These are phyloP conservation scores for Macquaria ambigua DNA, from an alignment of 2,113 vertebrate species.

Conservation along the genomic window DNA sequence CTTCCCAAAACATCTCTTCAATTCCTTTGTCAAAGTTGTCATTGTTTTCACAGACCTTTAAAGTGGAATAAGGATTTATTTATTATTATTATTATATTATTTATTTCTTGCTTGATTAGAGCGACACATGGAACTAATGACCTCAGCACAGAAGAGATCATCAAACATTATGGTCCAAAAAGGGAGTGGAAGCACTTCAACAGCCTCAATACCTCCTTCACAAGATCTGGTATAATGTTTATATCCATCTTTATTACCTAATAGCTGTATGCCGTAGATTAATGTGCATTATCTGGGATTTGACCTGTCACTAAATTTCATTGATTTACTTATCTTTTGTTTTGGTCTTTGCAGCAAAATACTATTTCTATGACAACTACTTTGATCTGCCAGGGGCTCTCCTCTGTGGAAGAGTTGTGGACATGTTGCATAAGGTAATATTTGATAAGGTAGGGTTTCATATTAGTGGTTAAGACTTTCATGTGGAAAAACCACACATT, in stretches of 20 bases:
- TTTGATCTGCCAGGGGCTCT: slow-evolving; percentile 96
- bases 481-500: background rate
- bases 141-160: slow-evolving; percentile 87
- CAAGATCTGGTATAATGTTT: slow-evolving; percentile 88
- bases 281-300: background rate
- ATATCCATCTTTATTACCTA: background rate
- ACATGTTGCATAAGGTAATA: slow-evolving; percentile 91
- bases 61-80: background rate
- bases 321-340: slow-evolving; percentile 9
- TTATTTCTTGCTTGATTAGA: slow-evolving; percentile 75
- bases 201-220: slow-evolving; percentile 88
- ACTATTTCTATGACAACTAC: slow-evolving; percentile 97
- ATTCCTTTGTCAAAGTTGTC: background rate
- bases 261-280: background rate
- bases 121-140: slow-evolving; percentile 91
- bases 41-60: background rate
- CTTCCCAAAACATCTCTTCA: background rate
- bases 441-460: background rate
- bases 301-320: background rate
- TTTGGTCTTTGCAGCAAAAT: slow-evolving; percentile 88
- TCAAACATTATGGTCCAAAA: slow-evolving; percentile 87
- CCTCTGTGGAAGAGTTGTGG: slow-evolving; percentile 92
- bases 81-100: no score
- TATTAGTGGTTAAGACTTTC: background rate
- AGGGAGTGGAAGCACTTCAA: slow-evolving; percentile 93